Conservation (phyloP, 2,888 invertebrate genomes). For the Philopedon plagiatum region DNA sequence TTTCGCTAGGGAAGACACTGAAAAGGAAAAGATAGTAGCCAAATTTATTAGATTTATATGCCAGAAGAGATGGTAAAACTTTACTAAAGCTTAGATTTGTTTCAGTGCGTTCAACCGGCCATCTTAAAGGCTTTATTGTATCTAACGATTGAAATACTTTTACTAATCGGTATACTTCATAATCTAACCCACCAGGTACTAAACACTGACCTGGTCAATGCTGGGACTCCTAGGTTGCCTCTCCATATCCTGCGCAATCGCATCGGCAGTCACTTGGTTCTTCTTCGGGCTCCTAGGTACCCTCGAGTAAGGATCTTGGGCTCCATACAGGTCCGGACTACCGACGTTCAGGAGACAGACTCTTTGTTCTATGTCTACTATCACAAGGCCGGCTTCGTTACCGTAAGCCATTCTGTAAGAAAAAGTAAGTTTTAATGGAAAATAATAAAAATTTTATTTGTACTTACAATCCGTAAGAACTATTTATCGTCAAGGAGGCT, state of each 20-base stretch:
- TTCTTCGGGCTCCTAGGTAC: slow-evolving; percentile 67
- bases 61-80: background rate
- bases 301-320: slow-evolving; percentile 88
- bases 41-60: background rate
- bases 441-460: too few relatives aligned
- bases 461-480: slow-evolving; percentile 97
- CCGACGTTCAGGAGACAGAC: slow-evolving; percentile 89
- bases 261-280: slow-evolving; percentile 65
- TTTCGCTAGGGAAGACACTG: background rate
- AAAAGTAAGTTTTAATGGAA: background rate
- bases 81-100: too few relatives aligned
- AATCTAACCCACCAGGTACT: slow-evolving; percentile 24
- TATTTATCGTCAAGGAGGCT: slow-evolving; percentile 93
- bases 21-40: background rate
- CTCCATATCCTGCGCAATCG: slow-evolving; percentile 68
- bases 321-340: slow-evolving; percentile 92
- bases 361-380: slow-evolving; percentile 95
- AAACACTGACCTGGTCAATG: slow-evolving; percentile 86
- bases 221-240: slow-evolving; percentile 85
- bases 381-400: slow-evolving; percentile 95
- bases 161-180: too few relatives aligned
- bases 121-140: too few relatives aligned
- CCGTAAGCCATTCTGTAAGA: slow-evolving; percentile 92
- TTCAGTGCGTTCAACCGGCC: too few relatives aligned
- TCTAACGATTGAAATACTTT: too few relatives aligned